phyloP scores from a whole-genome alignment of 2,888 invertebrate species.

The Xylota segnis region DNA sequence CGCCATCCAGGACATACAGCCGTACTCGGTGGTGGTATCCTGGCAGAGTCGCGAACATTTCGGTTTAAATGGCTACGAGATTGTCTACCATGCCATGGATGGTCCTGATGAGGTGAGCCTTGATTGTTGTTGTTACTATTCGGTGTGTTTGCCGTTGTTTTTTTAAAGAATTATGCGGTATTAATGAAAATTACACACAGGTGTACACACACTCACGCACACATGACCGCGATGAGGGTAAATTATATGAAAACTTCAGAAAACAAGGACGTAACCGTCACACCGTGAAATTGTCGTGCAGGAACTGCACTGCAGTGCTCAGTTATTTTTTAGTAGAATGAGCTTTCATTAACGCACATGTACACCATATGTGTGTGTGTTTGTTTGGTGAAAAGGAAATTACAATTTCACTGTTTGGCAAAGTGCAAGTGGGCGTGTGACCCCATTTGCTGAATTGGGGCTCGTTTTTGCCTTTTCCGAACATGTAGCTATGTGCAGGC shows the following conservation, averaged over 20 bases:
- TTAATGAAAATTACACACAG: slow-evolving; percentile 56
- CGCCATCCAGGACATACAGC: slow-evolving; percentile 94
- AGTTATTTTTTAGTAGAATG: slow-evolving; percentile 53
- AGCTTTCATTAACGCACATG: slow-evolving; percentile 53
- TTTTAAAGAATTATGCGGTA: slow-evolving; percentile 52
- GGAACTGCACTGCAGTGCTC: slow-evolving; percentile 65
- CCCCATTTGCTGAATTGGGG: slow-evolving; percentile 62
- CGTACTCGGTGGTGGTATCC: slow-evolving; percentile 93
- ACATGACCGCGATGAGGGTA: not conserved
- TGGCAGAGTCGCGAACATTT: slow-evolving; percentile 96
- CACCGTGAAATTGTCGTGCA: slow-evolving; percentile 71
- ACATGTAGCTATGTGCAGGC: slow-evolving; percentile 20
- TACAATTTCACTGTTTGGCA: slow-evolving; percentile 69
- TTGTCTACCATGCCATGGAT: slow-evolving; percentile 91
- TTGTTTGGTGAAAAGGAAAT: slow-evolving; percentile 52
- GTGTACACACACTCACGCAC: slow-evolving; percentile 16
- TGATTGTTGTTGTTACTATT: slow-evolving; percentile 12
- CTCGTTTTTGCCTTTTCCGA: slow-evolving; percentile 12
- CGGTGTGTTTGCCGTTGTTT: slow-evolving; percentile 1
- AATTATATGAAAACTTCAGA: slow-evolving; percentile 55
- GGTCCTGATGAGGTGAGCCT: slow-evolving; percentile 86
- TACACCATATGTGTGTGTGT: not conserved
- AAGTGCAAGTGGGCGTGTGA: slow-evolving; percentile 73
- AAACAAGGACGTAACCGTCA: slow-evolving; percentile 72
- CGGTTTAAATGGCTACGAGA: slow-evolving; percentile 93